These are phyloP conservation scores for Sycophaga agraensis DNA, from an alignment of 1,140 invertebrate genomes.

Conservation along the genomic window DNA sequence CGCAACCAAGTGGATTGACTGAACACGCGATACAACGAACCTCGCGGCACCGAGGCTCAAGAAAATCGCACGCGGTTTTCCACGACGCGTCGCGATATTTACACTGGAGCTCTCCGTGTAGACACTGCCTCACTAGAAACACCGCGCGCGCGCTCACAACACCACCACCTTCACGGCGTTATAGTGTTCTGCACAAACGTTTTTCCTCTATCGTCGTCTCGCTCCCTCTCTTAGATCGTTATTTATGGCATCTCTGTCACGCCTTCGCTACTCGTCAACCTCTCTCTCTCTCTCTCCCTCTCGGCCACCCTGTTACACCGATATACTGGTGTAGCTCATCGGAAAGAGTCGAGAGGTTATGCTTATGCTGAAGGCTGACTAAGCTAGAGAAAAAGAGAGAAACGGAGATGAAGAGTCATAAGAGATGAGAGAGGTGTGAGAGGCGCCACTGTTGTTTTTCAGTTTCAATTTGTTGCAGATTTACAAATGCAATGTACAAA, in stretches of 20 bases:
- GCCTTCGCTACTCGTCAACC: not conserved
- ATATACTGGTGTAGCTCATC: not conserved
- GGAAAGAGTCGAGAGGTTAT: too few species aligned
- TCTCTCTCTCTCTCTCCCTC: not conserved
- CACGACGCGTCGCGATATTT: constrained; percentile 1
- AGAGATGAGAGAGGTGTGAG: not conserved
- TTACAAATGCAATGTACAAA: too few species aligned
- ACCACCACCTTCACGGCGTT: not conserved
- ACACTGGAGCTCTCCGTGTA: not conserved
- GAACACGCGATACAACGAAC: too few species aligned
- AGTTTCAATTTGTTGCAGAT: not conserved
- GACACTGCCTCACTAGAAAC: too few species aligned
- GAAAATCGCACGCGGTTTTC: not conserved
- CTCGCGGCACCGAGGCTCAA: too few species aligned
- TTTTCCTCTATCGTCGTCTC: constrained; percentile 1
- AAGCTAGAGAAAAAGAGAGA: not conserved
- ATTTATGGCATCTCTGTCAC: constrained; percentile 17
- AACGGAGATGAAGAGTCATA: too few species aligned
- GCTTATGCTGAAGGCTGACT: too few species aligned
- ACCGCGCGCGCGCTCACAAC: not conserved
- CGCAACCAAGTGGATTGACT: too few species aligned
- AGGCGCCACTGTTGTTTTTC: constrained; percentile 3
- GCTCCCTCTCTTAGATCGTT: not conserved
- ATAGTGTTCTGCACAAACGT: constrained; percentile 5
- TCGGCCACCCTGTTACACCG: not conserved